phyloP scores from a whole-genome alignment of 2,797 vertebrate genomes.

The Megalops cyprinoides region DNA sequence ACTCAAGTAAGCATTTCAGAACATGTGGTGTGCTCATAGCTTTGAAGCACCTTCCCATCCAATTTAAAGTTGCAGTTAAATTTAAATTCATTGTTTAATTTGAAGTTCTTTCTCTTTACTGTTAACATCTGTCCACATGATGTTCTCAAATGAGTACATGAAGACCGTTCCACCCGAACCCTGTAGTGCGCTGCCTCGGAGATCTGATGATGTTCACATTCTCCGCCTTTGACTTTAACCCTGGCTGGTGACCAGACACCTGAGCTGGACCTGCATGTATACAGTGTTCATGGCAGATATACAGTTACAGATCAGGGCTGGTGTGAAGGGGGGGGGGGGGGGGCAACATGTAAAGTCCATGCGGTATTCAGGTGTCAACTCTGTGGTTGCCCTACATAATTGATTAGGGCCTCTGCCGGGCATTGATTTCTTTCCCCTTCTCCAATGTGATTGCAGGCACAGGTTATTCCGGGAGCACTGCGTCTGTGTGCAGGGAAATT shows the following conservation, averaged over 20 bases:
- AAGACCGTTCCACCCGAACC: neutral
- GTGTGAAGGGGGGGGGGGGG: slow-evolving; percentile 8
- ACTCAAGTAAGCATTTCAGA: too few species aligned
- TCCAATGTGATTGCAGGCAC: slow-evolving; percentile 77
- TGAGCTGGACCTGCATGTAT: neutral
- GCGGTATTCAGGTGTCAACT: slow-evolving; percentile 55
- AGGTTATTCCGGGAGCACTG: slow-evolving; percentile 97
- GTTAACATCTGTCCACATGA: neutral
- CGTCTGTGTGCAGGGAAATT: slow-evolving; percentile 98
- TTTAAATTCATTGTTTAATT: too few species aligned
- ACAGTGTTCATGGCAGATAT: neutral
- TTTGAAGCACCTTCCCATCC: too few species aligned
- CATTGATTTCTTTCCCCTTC: slow-evolving; percentile 43
- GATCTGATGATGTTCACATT: neutral
- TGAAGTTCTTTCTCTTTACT: neutral
- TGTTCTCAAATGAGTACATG: neutral
- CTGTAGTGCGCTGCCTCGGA: neutral
- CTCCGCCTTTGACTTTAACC: neutral
- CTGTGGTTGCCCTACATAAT: slow-evolving; percentile 63
- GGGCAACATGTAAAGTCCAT: slow-evolving; percentile 17
- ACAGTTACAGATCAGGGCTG: slow-evolving; percentile 39
- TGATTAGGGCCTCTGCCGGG: slow-evolving; percentile 45
- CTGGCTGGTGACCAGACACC: slow-evolving; percentile 18
- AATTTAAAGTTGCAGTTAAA: too few species aligned
- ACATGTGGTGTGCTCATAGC: too few species aligned